Evolutionary conservation across 2,113 vertebrate species (phyloP).

Genomic region (Gobius niger): DNA sequence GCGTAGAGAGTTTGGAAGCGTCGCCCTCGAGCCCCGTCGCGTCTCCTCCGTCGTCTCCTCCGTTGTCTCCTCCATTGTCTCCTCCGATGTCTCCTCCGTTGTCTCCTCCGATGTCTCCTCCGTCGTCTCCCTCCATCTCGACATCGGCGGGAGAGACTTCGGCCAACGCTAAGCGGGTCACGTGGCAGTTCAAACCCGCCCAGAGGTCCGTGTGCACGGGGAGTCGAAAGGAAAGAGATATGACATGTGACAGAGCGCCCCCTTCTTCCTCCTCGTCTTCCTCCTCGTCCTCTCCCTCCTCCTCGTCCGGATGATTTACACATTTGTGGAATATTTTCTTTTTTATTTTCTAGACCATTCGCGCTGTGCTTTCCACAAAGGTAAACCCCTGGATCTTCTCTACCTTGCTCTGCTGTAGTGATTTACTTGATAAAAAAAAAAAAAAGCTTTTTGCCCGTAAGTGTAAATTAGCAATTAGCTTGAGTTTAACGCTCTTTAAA

Average conservation of each 20-base stretch:
- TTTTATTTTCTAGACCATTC: neutral
- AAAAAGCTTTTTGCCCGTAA: slow-evolving; percentile 23
- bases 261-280: slow-evolving; percentile 62
- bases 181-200: slow-evolving; percentile 73
- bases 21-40: slow-evolving; percentile 23
- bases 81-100: no score
- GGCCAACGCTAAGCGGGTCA: slow-evolving; percentile 59
- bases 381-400: slow-evolving; percentile 21
- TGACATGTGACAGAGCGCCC: slow-evolving; percentile 18
- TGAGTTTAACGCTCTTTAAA: slow-evolving; percentile 27
- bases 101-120: slow-evolving; percentile 24
- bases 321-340: neutral
- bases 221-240: slow-evolving; percentile 66
- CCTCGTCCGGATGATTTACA: slow-evolving; percentile 58
- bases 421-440: slow-evolving; percentile 9
- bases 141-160: slow-evolving; percentile 36
- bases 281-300: slow-evolving; percentile 61
- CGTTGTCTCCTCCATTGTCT: neutral
- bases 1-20: neutral
- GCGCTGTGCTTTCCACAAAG: slow-evolving; percentile 20
- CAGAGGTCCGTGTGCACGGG: slow-evolving; percentile 72
- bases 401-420: slow-evolving; percentile 19
- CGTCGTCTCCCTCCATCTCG: neutral
- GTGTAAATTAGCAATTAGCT: slow-evolving; percentile 33
- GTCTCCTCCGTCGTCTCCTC: neutral